phyloP scores from a whole-genome alignment of 2,797 vertebrate genomes.

The Hephaestus fuliginosus region DNA sequence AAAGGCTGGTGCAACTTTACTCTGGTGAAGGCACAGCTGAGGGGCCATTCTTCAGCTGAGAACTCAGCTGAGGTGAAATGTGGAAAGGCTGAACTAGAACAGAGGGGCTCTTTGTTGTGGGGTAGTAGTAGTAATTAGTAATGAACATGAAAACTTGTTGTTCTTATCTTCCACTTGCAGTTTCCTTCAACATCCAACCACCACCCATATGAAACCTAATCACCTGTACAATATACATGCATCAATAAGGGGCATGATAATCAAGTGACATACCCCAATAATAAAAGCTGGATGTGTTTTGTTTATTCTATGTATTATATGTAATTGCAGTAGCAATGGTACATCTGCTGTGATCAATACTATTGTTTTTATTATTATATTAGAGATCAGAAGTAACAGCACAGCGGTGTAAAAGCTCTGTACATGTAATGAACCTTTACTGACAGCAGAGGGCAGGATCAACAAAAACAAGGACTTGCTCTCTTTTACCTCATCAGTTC shows the following conservation, averaged over 20 bases:
- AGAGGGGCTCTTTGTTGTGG: conserved; percentile 40
- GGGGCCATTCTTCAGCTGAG: conserved; percentile 28
- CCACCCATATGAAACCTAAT: background rate
- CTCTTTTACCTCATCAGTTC: background rate
- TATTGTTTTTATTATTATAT: background rate
- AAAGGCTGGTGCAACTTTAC: conserved; percentile 8
- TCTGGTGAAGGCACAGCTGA: background rate
- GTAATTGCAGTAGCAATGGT: background rate
- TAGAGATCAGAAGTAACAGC: background rate
- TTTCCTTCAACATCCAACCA: background rate
- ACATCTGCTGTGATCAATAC: background rate
- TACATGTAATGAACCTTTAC: conserved; percentile 44
- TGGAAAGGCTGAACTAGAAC: conserved; percentile 28
- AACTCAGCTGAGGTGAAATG: conserved; percentile 31
- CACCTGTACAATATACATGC: background rate
- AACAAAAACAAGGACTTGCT: conserved; percentile 21
- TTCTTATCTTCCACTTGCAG: background rate
- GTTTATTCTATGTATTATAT: background rate
- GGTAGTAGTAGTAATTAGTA: background rate
- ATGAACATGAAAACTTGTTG: background rate
- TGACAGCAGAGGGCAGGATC: conserved; percentile 73
- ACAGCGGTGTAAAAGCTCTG: background rate
- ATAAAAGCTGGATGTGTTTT: background rate
- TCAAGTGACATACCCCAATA: background rate
- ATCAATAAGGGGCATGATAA: background rate